Conservation (phyloP, 2,888 invertebrate genomes). For the Blastobasis lacticolella region DNA sequence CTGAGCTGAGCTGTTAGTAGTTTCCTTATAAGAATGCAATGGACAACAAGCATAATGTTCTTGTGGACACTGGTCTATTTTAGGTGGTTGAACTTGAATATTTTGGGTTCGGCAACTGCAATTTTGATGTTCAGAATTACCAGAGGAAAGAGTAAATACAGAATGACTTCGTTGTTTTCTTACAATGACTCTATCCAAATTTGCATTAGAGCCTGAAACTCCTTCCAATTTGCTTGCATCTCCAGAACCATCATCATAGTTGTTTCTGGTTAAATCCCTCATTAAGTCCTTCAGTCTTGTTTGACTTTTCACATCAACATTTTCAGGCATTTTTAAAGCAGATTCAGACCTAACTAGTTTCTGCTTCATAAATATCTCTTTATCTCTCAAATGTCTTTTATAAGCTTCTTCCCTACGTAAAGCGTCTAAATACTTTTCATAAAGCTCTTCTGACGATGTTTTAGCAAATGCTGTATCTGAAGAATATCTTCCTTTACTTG, state of each 20-base stretch:
- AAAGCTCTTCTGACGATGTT: slow-evolving; percentile 59
- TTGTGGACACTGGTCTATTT: background rate
- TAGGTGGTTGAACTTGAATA: no score
- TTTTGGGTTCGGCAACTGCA: no score
- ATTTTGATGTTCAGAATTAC: slow-evolving; percentile 24
- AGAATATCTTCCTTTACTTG: slow-evolving; percentile 44
- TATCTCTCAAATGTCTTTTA: slow-evolving; percentile 53
- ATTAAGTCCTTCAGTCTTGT: slow-evolving; percentile 49
- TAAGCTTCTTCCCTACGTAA: slow-evolving; percentile 52
- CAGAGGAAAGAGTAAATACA: slow-evolving; percentile 61
- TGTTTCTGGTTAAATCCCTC: slow-evolving; percentile 60
- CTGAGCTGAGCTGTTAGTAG: slow-evolving; percentile 50
- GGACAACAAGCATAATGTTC: slow-evolving; percentile 45
- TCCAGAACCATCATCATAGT: slow-evolving; percentile 62
- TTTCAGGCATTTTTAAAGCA: slow-evolving; percentile 29
- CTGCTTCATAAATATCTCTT: slow-evolving; percentile 56
- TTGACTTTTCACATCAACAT: slow-evolving; percentile 29
- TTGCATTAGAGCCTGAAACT: slow-evolving; percentile 31
- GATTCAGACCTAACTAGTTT: slow-evolving; percentile 49
- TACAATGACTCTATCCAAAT: slow-evolving; percentile 25
- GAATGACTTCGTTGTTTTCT: slow-evolving; percentile 55
- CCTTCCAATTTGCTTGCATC: slow-evolving; percentile 63
- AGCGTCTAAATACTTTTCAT: slow-evolving; percentile 56
- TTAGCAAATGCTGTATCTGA: slow-evolving; percentile 39
- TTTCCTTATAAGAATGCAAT: slow-evolving; percentile 24